Evolutionary conservation across 2,113 vertebrate species (phyloP).

Genomic region (Dolichotis patagonum): DNA sequence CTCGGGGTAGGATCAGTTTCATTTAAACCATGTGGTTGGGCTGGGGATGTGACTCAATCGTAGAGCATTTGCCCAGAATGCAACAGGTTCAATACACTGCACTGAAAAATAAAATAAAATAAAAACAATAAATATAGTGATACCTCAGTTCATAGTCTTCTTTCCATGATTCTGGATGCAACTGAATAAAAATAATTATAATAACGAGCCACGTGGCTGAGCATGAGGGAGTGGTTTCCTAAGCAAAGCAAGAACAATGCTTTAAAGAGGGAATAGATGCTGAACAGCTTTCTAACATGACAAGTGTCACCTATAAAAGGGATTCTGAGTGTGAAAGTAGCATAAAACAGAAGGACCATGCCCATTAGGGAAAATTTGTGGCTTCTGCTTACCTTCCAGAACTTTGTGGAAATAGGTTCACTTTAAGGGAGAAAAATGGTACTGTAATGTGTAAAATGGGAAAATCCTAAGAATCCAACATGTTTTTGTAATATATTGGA

Average conservation of each 20-base stretch:
- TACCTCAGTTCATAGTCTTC: background rate
- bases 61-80: background rate
- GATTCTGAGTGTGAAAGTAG: background rate
- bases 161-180: background rate
- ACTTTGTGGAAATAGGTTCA: background rate
- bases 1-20: background rate
- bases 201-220: background rate
- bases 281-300: background rate
- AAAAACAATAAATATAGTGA: background rate
- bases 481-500: background rate
- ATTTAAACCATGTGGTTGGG: background rate
- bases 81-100: background rate
- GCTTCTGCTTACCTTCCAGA: background rate
- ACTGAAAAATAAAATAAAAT: background rate
- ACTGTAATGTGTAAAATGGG: background rate
- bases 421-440: background rate
- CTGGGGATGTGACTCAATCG: background rate
- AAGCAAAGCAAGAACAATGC: background rate
- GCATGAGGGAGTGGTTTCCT: background rate
- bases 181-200: background rate
- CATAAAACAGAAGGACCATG: background rate
- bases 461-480: background rate
- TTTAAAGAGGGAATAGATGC: background rate
- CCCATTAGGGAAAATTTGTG: background rate
- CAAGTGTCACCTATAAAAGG: background rate